Percentiles rank a stretch among this genome's conserved stretches.
Conservation (phyloP, 2,113 vertebrate genomes). For the Cyprinodon brontotheroides region DNA sequence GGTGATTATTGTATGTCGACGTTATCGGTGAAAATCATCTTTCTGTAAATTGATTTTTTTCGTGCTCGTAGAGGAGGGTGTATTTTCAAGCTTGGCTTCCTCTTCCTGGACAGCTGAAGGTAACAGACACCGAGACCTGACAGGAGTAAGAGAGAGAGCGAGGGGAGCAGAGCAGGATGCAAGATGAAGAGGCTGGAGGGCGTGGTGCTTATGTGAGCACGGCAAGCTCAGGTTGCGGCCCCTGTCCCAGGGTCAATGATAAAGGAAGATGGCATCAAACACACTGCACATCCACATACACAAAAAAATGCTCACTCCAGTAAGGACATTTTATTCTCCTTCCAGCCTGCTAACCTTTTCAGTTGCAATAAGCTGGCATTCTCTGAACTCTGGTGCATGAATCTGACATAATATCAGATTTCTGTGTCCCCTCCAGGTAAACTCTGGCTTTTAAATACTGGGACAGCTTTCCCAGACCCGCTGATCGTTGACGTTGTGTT, state of each 20-base stretch:
- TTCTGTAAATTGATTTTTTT: conserved; percentile 71
- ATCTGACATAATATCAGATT: conserved; percentile 65
- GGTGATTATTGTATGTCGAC: conserved; percentile 67
- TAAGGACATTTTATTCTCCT: conserved; percentile 64
- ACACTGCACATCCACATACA: conserved; percentile 5
- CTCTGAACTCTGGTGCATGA: conserved; percentile 58
- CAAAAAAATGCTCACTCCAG: conserved; percentile 19
- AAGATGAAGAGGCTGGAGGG: conserved; percentile 49
- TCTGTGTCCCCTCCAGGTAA: conserved; percentile 61
- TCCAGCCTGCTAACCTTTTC: conserved; percentile 71
- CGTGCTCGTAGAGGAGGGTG: conserved; percentile 31
- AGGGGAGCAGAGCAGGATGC: conserved; percentile 5
- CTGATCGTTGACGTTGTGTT: conserved; percentile 20
- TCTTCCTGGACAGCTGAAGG: conserved; percentile 67
- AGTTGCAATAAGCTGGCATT: conserved; percentile 72
- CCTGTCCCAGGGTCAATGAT: conserved; percentile 53
- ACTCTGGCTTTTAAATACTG: conserved; percentile 50
- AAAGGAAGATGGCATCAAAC: conserved; percentile 30
- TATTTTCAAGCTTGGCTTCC: conserved; percentile 47
- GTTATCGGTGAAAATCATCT: conserved; percentile 74
- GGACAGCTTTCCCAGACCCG: conserved; percentile 30
- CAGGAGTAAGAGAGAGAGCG: conserved; percentile 16
- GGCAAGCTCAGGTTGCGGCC: conserved; percentile 59
- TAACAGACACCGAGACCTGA: conserved; percentile 62
- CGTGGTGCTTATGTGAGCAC: conserved; percentile 46